Evolutionary conservation across 1,140 invertebrate genomes (phyloP), one percentile per base, ranked within the genome.

Genomic region (Kradibia gibbosae): DNA sequence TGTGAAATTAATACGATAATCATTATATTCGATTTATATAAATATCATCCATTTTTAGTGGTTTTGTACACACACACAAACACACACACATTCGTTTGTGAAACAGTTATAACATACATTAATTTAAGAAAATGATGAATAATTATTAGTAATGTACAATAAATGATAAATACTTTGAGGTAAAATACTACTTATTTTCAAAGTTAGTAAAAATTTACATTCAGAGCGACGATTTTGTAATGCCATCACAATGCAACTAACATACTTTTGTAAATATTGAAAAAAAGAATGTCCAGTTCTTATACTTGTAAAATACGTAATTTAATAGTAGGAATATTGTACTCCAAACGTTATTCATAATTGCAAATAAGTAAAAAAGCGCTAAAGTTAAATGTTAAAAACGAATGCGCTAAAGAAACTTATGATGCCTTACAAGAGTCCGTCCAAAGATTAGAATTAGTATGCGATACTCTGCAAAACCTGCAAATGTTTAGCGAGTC

Each of bases 391-490:
- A n/a, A 13, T 50, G 45, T 65, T 3, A 45, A 78, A 65, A 42
- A 53, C 25, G n/a, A 25, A 7, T 67, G 39, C 34, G 71, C 34
- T 25, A 22, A 20, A 48, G 60, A 81, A 74, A 77, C 74, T 81
- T 81, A 57, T 17, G 45, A 82, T 82, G 82, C 82, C 82, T 80
- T 83, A 83, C 78, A 79, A 53, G 36, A 79, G 76, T 83, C 82
- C 82, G 82, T 83, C 82, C 82, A 83, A 81, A 83, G 74, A 83
- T 81, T 78, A 81, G 53, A 65, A 20, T 65, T 78, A 74, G 13
- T 50, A 17, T 31, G 53, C 57, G 70, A 78, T 67, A 31, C 42
- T 67, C 72, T 39, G 11, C 13, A 39, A 80, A 80, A 31, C 7
- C 31, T 25, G 50, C 45, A 53, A 53, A 22, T 57, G 20, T 62